Evolutionary conservation across 1,140 invertebrate genomes (phyloP).

Genomic region (Drosophila trapezifrons): DNA sequence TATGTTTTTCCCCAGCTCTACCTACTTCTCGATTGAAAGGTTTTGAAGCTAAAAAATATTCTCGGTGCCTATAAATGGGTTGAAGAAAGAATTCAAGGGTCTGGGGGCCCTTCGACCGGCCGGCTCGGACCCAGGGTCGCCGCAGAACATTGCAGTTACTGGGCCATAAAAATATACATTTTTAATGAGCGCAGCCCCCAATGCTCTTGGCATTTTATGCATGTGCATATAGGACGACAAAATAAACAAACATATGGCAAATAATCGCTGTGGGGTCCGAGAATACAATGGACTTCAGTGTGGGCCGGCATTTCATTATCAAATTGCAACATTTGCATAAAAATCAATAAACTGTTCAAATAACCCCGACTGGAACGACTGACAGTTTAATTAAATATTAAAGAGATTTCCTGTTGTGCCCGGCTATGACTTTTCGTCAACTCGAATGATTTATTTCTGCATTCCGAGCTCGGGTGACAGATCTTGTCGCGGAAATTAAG

Average conservation of each 20-base stretch:
- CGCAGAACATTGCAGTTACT: conserved; percentile 50
- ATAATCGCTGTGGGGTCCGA: conserved; percentile 30
- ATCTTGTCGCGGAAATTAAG: conserved; percentile 69
- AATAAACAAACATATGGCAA: conserved; percentile 34
- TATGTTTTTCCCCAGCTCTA: too few species aligned
- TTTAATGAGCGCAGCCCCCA: conserved; percentile 51
- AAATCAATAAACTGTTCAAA: conserved; percentile 44
- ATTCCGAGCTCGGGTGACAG: conserved; percentile 53
- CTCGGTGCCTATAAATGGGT: conserved; percentile 7
- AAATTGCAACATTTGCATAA: conserved; percentile 38
- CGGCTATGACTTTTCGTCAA: conserved; percentile 21
- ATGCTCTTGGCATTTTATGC: conserved; percentile 25
- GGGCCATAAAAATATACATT: conserved; percentile 60
- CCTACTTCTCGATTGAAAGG: too few species aligned
- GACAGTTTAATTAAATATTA: conserved; percentile 45
- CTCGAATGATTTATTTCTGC: conserved; percentile 32
- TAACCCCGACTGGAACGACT: not conserved
- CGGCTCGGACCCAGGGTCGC: conserved; percentile 6
- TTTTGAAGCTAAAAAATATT: not conserved
- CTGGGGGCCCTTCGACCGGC: not conserved
- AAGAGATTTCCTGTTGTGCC: conserved; percentile 18
- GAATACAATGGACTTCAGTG: conserved; percentile 53
- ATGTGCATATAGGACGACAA: conserved; percentile 13
- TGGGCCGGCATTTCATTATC: conserved; percentile 34
- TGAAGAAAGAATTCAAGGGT: conserved; percentile 12